These are phyloP conservation scores for Bhutanitis thaidina DNA, from an alignment of 2,888 invertebrate genomes.

Conservation along the genomic window DNA sequence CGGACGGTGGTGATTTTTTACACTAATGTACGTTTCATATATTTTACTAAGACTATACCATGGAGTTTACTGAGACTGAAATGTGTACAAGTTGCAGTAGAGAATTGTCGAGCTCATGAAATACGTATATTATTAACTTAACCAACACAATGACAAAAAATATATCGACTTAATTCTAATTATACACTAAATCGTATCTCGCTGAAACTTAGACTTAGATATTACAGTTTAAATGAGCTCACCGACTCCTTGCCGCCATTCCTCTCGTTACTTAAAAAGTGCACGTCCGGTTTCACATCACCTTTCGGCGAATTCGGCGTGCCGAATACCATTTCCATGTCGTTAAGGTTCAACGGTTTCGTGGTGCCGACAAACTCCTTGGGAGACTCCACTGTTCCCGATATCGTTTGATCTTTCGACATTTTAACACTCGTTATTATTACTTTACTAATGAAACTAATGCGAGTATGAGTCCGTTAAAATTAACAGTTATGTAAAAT, in stretches of 20 bases:
- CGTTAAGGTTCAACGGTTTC: conserved; percentile 38
- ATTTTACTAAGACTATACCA: no score
- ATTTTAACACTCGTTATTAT: conserved; percentile 17
- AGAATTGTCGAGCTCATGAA: no score
- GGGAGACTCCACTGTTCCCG: conserved; percentile 23
- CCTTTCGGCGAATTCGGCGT: conserved; percentile 37
- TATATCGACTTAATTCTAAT: no score
- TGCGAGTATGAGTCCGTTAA: not conserved
- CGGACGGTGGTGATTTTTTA: no score
- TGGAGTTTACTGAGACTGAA: no score
- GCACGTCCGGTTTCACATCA: conserved; percentile 31
- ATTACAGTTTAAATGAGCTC: not conserved
- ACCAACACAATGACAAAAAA: no score
- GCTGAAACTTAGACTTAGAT: no score
- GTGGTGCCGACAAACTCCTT: conserved; percentile 28
- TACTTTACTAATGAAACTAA: not conserved
- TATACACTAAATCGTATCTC: no score
- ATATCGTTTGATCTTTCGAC: conserved; percentile 15
- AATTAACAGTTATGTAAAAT: not conserved
- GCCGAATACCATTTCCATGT: conserved; percentile 58
- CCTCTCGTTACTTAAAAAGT: conserved; percentile 38
- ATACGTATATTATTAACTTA: no score
- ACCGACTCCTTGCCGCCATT: conserved; percentile 31
- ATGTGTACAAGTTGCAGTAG: no score
- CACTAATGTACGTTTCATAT: no score